Percentiles rank a stretch among this genome's conserved stretches.
These are phyloP conservation scores for Ectemnius continuus DNA, from an alignment of 2,888 invertebrate genomes.

Conservation along the genomic window DNA sequence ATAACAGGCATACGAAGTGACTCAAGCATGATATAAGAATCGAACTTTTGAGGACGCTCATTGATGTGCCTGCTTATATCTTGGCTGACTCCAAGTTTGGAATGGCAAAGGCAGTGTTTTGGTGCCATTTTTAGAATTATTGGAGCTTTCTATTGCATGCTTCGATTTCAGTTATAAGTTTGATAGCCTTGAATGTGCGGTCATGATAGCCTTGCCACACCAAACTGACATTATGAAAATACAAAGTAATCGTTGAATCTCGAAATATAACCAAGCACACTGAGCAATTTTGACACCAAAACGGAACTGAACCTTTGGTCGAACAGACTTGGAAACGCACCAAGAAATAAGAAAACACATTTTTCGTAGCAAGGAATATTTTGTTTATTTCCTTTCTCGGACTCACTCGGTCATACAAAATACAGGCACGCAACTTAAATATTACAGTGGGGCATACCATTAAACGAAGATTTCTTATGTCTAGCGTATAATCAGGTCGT, in stretches of 20 bases:
- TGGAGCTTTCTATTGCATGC: conserved; percentile 55
- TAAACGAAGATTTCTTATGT: conserved; percentile 46
- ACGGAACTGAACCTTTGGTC: conserved; percentile 80
- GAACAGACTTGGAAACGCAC: conserved; percentile 78
- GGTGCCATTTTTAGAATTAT: conserved; percentile 79
- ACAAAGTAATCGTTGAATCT: conserved; percentile 39
- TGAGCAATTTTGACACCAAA: conserved; percentile 82
- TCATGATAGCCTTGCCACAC: conserved; percentile 79
- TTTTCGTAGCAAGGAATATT: conserved; percentile 76
- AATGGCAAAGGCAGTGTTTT: conserved; percentile 85
- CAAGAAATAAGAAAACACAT: conserved; percentile 78
- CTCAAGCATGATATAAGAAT: conserved; percentile 18
- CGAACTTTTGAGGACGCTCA: conserved; percentile 64
- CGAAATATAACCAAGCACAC: conserved; percentile 78
- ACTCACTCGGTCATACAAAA: conserved; percentile 76
- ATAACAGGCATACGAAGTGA: conserved; percentile 16
- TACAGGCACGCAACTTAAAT: conserved; percentile 76
- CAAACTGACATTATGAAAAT: conserved; percentile 75
- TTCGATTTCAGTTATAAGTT: conserved; percentile 31
- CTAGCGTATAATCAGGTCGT: conserved; percentile 58
- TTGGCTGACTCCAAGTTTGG: conserved; percentile 84
- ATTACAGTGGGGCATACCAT: conserved; percentile 58
- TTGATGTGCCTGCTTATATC: conserved; percentile 81
- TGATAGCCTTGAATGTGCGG: conserved; percentile 67
- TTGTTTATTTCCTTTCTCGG: conserved; percentile 67